Evolutionary conservation across 2,797 vertebrate species (phyloP), one percentile per base, ranked within the genome.

Genomic region (Syngnathus rostellatus): DNA sequence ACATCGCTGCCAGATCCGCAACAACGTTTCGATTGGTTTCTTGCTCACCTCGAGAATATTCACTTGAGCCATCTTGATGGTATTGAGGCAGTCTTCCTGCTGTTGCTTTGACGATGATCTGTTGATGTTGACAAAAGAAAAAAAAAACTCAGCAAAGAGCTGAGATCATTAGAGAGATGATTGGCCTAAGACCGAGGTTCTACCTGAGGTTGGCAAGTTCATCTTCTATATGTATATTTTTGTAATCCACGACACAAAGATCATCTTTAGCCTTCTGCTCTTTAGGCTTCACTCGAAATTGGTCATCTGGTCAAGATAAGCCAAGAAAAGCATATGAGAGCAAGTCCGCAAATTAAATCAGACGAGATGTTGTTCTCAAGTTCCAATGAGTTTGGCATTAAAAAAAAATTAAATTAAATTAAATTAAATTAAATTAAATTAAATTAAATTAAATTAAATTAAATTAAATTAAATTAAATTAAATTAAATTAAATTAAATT

Each of bases 71-170:
- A 95, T 84, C 70, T 89, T 91, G 74, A 91, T 89, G 63, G 85
- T 74, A 62, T 88, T 94, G 68, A 89, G 90, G 37, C 92, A 91
- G 74, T 94, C 95, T 67, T 96, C 94, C 74, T 95, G 91, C 77
- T 98, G 94, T 85, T 96, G 93, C 81, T 94, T 94, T 68, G 97
- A 82, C 71, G 90, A 82, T 83, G 94, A 95, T 77, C 96, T 99
- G 71, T 40, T 40, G 39, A 46, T 45, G 23, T 58, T 38, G 41
- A 62, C 12, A 25, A 6, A 12, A 61, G 38, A 21, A 14, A 25
- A 45, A 45, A 46, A 46, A 43, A 1, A 5, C 45, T 16, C 45
- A 46, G 5, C 12, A 16, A 9, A 45, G 16, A 21, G 38, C 57
- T 37, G 40, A 19, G 19, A 12, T 1, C 25, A 16, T 57, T 6